A percentile compares a stretch with the other conserved stretches of the same genome.
Evolutionary conservation across 53 echinoderm and acorn worm genomes (phyloP).

Genomic region (Henricia sp.): DNA sequence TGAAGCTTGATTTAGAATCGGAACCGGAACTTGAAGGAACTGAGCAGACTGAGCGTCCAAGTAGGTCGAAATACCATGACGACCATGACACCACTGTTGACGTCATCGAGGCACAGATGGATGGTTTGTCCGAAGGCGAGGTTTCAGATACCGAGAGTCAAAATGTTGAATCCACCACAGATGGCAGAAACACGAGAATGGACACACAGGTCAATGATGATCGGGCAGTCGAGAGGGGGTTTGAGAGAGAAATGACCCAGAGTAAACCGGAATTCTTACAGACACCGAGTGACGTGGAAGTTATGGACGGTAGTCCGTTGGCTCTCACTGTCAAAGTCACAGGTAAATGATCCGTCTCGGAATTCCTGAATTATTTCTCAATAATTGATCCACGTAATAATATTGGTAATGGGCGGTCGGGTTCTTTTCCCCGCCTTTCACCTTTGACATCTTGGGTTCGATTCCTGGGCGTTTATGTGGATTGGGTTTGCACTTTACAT

Average conservation of each 20-base stretch:
- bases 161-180: background rate
- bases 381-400: no score
- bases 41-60: background rate
- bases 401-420: no score
- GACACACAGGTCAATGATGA: slow-evolving; percentile 2
- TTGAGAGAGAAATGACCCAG: background rate
- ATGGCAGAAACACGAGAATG: background rate
- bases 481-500: no score
- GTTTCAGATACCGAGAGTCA: slow-evolving; percentile 3
- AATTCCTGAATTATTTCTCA: no score
- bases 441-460: no score
- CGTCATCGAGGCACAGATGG: slow-evolving; percentile 5
- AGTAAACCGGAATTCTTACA: slow-evolving; percentile 73
- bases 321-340: slow-evolving; percentile 85
- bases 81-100: no score
- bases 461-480: no score
- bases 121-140: slow-evolving; percentile 13
- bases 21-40: slow-evolving; percentile 33
- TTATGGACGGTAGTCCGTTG: slow-evolving; percentile 85
- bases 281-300: slow-evolving; percentile 74
- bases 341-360: no score
- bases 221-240: background rate
- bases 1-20: slow-evolving; percentile 25
- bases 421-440: no score
- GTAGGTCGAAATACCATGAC: background rate